Base-by-base conservation (phyloP, 2,888 invertebrate genomes). In the Disparrhopalites patrizii region DNA sequence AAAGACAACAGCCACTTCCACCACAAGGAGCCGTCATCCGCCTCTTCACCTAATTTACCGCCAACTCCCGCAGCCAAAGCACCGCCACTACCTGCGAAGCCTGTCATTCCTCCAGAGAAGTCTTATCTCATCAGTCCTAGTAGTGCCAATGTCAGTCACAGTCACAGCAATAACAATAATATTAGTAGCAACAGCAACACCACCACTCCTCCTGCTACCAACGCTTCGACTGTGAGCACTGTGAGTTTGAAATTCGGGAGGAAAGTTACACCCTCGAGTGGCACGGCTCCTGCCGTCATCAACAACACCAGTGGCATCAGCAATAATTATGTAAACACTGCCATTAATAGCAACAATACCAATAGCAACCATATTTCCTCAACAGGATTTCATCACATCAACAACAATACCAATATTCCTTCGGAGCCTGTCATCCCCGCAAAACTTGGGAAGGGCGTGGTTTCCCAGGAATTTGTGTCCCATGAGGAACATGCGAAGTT, bases 31-130 rank as follows among this genome's bases (percentile, higher is more conserved):
- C 23, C 47, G 7, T 18, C 20, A 51, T 23, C 38, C 13, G 31
- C 15, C 13, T 15, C 47, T 8, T 18, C 20, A 51, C 18, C 38
- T 5, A 36, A 23, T 38, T 38, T 51, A 18, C 60, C 63, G 10
- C 56, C 36, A 50, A 47, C 55, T 28, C 30, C 43, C 1, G 13
- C 57, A 2, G 60, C 67, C 1, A 71, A 66, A 61, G 72, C 75
- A 0, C 75, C 75, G 7, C 73, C 75, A n/a, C 62, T 75, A 30
- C 75, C 75, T 28, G 75, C 75, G 23, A 75, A 75, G 67, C 75
- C 75, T 5, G 61, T 33, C 28, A 52, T 66, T 55, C 61, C 64
- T 20, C 15, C 31, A 25, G 60, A 61, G 30, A 61, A 61, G 51
- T 30, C 36, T 33, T n/a, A 43, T 15, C 62, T 7, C 52, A 33